Evolutionary conservation across 2,797 vertebrate species (phyloP), one percentile per base, ranked within the genome.

Genomic region (Neopelma chrysocephalum): DNA sequence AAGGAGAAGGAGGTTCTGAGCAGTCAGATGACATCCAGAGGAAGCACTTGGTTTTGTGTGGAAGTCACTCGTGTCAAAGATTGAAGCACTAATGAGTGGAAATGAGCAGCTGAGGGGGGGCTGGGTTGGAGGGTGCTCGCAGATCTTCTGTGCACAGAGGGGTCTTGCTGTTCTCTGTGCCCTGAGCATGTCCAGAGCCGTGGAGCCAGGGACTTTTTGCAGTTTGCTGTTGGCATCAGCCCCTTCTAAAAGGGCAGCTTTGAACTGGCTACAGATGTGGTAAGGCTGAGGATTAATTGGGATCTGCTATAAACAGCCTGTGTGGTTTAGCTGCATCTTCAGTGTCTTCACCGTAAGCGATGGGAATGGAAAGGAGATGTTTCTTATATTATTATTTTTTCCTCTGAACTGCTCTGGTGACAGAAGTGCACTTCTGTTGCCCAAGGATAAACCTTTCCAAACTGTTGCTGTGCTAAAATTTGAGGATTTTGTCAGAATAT

Each of bases 401-500:
- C 27, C 22, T 61, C 32, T 51, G 56, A 20, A 68, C 68, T 40
- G 34, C 23, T 72, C 69, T 82, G 68, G 42, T 85, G 66, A n/a
- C 27, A 69, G 14, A 40, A 66, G 19, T 47, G n/a, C 0, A 3
- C 20, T 73, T 47, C 48, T 81, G 1, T 79, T 64, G 81, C 13
- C 17, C 36, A 48, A 66, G 31, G 56, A 81, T 47, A 81, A 90
- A 81, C 34, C 57, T 82, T 77, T 84, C 64, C 22, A 75, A 86
- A 77, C 72, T 68, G 60, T 42, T 82, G 47, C 80, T 75, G 12
- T 90, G 88, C 61, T 90, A 53, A 92, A 88, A 58, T 54, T 75
- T 60, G 80, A 87, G 42, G 61, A 68, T 86, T 92, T 91, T 88
- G 54, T 89, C 69, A 92, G 83, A 90, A 87, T 81, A 91, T 82